A percentile compares a stretch with the other conserved stretches of the same genome.
phyloP scores from a whole-genome alignment of 2,797 vertebrate genomes.

The Cyclopterus lumpus region DNA sequence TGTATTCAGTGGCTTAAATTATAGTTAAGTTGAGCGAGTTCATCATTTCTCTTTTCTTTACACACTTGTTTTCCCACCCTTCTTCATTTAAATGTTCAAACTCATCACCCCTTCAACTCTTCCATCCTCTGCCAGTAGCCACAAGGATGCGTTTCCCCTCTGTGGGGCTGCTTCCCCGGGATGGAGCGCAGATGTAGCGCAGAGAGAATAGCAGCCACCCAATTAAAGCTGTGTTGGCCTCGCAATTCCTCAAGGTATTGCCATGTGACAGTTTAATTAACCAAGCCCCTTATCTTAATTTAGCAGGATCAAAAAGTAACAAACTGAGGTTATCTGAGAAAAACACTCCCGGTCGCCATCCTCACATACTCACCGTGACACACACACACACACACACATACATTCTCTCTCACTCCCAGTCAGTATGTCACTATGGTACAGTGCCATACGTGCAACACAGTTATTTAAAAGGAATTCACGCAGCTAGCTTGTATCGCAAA shows the following conservation, averaged over 20 bases:
- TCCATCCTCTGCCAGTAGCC: conserved; percentile 44
- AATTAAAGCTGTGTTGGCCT: conserved; percentile 84
- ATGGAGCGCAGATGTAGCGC: conserved; percentile 60
- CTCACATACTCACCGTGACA: conserved; percentile 46
- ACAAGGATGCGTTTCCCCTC: conserved; percentile 36
- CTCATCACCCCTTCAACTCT: conserved; percentile 28
- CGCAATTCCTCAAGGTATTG: conserved; percentile 84
- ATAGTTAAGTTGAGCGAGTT: not conserved
- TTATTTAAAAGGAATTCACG: conserved; percentile 37
- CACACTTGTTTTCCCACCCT: not conserved
- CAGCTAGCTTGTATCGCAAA: not conserved
- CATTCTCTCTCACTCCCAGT: conserved; percentile 8
- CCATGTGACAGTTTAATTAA: conserved; percentile 89
- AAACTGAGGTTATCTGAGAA: conserved; percentile 81
- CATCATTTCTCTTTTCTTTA: not conserved
- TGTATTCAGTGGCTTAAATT: conserved; percentile 9
- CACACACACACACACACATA: conserved; percentile 9
- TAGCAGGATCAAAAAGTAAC: conserved; percentile 84
- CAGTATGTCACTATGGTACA: conserved; percentile 4
- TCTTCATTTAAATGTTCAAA: conserved; percentile 40
- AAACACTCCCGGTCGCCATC: conserved; percentile 73
- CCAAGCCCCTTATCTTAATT: conserved; percentile 86
- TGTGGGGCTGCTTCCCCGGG: conserved; percentile 47
- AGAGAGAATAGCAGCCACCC: conserved; percentile 81
- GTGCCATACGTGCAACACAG: conserved; percentile 21